phyloP scores from a whole-genome alignment of 2,888 invertebrate genomes.

The Lithodes maja region DNA sequence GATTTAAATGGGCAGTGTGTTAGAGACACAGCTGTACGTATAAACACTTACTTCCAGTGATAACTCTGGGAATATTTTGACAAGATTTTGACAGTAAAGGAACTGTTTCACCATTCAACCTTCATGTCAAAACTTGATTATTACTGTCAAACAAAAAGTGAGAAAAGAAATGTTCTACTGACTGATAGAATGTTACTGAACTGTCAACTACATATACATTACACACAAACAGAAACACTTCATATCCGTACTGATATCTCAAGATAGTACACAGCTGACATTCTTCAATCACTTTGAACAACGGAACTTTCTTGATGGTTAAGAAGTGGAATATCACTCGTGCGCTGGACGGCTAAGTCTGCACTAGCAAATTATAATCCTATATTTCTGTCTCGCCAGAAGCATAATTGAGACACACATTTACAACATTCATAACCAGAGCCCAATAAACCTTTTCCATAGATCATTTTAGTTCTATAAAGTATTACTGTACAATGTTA shows the following conservation, averaged over 20 bases:
- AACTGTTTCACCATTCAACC: conserved; percentile 42
- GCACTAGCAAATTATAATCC: conserved; percentile 64
- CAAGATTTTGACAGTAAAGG: conserved; percentile 59
- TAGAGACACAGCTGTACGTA: conserved; percentile 61
- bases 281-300: conserved; percentile 62
- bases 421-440: conserved; percentile 58
- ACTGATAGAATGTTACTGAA: conserved; percentile 41
- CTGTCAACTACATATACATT: conserved; percentile 51
- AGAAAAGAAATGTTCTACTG: conserved; percentile 34
- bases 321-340: conserved; percentile 63
- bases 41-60: conserved; percentile 55
- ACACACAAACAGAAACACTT: conserved; percentile 55
- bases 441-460: conserved; percentile 64
- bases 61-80: conserved; percentile 55
- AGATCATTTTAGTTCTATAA: conserved; percentile 46
- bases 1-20: conserved; percentile 67
- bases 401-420: conserved; percentile 58
- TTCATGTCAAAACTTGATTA: conserved; percentile 33
- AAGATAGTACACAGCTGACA: conserved; percentile 52
- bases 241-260: conserved; percentile 58
- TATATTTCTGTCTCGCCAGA: conserved; percentile 64
- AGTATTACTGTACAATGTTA: conserved; percentile 65
- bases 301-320: conserved; percentile 65
- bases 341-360: conserved; percentile 67
- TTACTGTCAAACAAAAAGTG: conserved; percentile 28